Evolutionary conservation across 1,140 invertebrate genomes (phyloP), one percentile per base, ranked within the genome.

Genomic region (Scaptodrosophila lebanonensis): DNA sequence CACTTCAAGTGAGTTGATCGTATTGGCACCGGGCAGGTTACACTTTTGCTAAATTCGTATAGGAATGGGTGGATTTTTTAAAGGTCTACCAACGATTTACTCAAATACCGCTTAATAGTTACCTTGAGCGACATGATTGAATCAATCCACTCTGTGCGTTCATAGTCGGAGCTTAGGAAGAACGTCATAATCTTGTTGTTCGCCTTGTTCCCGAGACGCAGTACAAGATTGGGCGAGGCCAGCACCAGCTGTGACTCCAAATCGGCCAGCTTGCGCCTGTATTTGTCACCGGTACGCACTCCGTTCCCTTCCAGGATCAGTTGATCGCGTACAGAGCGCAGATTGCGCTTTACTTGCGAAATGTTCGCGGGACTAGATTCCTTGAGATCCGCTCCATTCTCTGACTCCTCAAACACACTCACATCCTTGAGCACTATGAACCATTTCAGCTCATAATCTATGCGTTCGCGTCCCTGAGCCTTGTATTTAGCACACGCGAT

Each of bases 401-500:
- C 83, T 60, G 94, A 91, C 70, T 94, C 93, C 53, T 93, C 90
- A 17, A 93, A 91, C 15, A 85, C 65, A n/a, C 59, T 47, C 5
- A 86, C 73, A 71, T 97, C 94, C 54, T 91, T 91, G 6, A 98
- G 88, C 1, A 95, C 92, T 59, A 97, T 94, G 86, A 94, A 93
- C 96, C 96, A 98, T 83, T 97, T 97, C 33, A 97, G 88, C 87
- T 97, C 95, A 86, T 96, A 97, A 17, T 94, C 95, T 76, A 95
- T 95, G 86, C 95, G 96, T 85, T 96, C 94, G 20, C 93, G 89
- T 0, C 93, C 93, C 20, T 93, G 91, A 1, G 93, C 91, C 92
- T 96, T 97, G 83, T 96, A 96, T 89, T 98, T 98, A 40, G 97
- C 96, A 89, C 96, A 98, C 13, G 97, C 94, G 61, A 98, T 93